A percentile compares a stretch with the other conserved stretches of the same genome.
Evolutionary conservation across 1,140 invertebrate genomes (phyloP).

Genomic region (Bombus difficillimus): DNA sequence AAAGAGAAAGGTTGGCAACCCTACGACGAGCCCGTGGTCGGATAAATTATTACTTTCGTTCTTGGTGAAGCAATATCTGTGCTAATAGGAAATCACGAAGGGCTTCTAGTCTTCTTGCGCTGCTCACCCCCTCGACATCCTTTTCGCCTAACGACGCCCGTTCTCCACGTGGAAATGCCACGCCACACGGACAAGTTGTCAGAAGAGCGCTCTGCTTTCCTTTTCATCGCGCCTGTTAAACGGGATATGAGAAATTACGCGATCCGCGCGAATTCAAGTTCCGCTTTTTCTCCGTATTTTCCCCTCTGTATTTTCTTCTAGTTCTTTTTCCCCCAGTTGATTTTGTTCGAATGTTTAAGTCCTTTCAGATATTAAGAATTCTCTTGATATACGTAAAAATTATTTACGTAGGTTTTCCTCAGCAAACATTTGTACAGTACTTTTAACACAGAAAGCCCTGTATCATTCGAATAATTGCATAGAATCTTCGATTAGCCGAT

Average conservation of each 20-base stretch:
- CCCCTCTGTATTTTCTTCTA: not conserved
- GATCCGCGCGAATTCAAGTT: not conserved
- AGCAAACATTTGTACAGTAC: not conserved
- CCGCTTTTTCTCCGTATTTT: not conserved
- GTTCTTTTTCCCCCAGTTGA: not conserved
- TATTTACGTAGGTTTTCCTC: not conserved
- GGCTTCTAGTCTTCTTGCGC: constrained; percentile 63
- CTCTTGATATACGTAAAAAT: not conserved
- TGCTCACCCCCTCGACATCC: constrained; percentile 16
- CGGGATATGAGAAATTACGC: constrained; percentile 55
- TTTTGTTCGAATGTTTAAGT: not conserved
- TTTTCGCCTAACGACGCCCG: constrained; percentile 19
- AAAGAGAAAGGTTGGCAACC: constrained; percentile 43
- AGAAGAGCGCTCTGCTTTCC: constrained; percentile 25
- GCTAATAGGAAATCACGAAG: constrained; percentile 78
- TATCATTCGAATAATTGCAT: not conserved
- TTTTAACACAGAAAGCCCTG: too few relatives aligned
- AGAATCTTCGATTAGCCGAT: not conserved
- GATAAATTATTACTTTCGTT: constrained; percentile 78
- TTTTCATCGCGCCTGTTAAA: constrained; percentile 58
- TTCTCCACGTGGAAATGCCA: constrained; percentile 45
- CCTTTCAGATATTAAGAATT: not conserved
- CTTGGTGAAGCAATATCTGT: constrained; percentile 75
- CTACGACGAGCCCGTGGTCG: constrained; percentile 62
- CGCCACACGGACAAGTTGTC: constrained; percentile 26